Evolutionary conservation across 2,888 invertebrate species (phyloP).

Genomic region (Amblyteles armatorius): DNA sequence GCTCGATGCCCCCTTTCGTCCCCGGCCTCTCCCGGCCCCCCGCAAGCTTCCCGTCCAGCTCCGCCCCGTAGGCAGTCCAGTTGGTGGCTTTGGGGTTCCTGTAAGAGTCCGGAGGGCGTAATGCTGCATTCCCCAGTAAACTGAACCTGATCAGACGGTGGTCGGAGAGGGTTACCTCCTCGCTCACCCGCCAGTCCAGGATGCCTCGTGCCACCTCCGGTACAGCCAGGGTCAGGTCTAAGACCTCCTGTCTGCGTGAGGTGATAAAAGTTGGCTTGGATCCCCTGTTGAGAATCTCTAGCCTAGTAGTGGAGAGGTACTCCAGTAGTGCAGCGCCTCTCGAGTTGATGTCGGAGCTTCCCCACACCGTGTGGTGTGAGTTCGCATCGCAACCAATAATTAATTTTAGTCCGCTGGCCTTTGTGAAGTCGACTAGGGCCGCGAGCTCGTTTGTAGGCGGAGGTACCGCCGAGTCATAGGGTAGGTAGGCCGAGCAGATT

Average conservation of each 20-base stretch:
- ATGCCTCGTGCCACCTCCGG: neutral
- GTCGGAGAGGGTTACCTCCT: too few relatives aligned
- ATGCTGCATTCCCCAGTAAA: neutral
- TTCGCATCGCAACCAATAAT: constrained; percentile 48
- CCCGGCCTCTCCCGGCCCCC: neutral
- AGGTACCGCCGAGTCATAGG: constrained; percentile 8
- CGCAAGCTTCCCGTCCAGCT: constrained; percentile 23
- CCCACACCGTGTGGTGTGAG: constrained; percentile 46
- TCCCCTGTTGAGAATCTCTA: constrained; percentile 37
- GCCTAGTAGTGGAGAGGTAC: constrained; percentile 3
- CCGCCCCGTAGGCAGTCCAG: constrained; percentile 28
- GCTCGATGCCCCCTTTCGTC: constrained; percentile 31
- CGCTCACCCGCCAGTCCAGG: constrained; percentile 1
- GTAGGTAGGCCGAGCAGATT: constrained; percentile 29
- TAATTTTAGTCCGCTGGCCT: neutral
- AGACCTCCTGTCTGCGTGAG: constrained; percentile 34
- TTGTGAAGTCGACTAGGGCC: constrained; percentile 31
- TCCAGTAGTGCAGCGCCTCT: constrained; percentile 46
- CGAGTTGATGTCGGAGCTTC: constrained; percentile 29
- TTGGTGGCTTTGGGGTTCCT: constrained; percentile 53
- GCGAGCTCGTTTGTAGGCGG: constrained; percentile 8
- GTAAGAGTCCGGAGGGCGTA: neutral
- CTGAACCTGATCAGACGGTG: neutral
- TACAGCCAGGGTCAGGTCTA: constrained; percentile 33
- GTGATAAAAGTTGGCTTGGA: constrained; percentile 48